Base-by-base conservation (phyloP, 2,888 invertebrate species). In the Drosophila longiperda region DNA sequence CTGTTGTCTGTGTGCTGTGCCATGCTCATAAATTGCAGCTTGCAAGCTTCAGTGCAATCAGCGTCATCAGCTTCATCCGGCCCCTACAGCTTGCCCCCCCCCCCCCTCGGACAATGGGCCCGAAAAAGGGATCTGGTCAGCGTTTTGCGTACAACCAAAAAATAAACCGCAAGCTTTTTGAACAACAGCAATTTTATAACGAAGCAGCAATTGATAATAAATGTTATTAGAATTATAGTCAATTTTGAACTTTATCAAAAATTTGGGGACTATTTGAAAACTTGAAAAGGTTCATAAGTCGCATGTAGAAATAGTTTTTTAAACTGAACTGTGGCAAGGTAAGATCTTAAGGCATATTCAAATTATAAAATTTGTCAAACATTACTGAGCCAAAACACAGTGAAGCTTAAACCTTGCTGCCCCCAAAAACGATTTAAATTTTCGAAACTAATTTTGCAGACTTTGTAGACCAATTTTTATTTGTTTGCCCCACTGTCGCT, bases 31-130 rank as follows among this genome's bases (percentile, higher is more conserved):
- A 87, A 86, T 87, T 87, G 87, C 87, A 87, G 87, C 85, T 85
- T 87, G 85, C 85, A 85, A 87, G 85, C 85, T 87, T 83, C 88
- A 84, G 80, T 84, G 87, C 86, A 87, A 87, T 87, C 87, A 87
- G 84, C 87, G 87, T 87, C 87, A 87, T 86, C 87, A 88, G 87
- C 89, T 87, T 88, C 84, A 87, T 87, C 89, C 87, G 87, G 89
- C 77, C 78, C 78, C 71, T 63, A 68, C 71, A 78, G 75, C 75
- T 63, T 73, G 66, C 33, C 53, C 61, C 55, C 23, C 23, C 23
- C 26, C 26, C 23, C 23, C 23, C 26, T 2, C 55, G 55, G 67
- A 77, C 83, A 70, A 66, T 77, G 79, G 79, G 63, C 68, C 62
- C 57, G 52, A 58, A 17, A 73, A 52, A 49, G 40, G 57, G 42